Percentiles rank a stretch among this genome's conserved stretches.
phyloP scores from a whole-genome alignment of 2,888 invertebrate species.

The Ennomos fuscantarius region DNA sequence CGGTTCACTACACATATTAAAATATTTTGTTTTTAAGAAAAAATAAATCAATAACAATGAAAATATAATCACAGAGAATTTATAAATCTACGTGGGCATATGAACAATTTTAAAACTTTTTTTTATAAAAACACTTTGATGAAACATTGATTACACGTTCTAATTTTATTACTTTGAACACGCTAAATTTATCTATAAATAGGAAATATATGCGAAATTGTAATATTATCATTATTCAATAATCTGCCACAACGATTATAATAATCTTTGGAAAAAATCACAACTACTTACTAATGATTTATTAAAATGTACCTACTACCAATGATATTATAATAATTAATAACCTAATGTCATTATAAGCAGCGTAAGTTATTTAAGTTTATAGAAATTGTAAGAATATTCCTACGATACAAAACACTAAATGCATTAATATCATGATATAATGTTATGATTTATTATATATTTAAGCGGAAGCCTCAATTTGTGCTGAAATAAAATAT shows the following conservation, averaged over 20 bases:
- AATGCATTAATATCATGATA: slow-evolving; percentile 26
- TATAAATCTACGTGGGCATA: slow-evolving; percentile 69
- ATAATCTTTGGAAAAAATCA: slow-evolving; percentile 21
- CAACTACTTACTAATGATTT: slow-evolving; percentile 18
- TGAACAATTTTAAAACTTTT: slow-evolving; percentile 69
- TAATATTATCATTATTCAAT: background rate
- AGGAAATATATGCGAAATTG: slow-evolving; percentile 1
- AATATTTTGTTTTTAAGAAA: too few relatives aligned
- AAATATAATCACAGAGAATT: background rate
- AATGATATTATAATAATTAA: too few relatives aligned
- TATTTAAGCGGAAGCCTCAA: background rate
- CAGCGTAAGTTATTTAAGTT: background rate
- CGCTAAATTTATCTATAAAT: slow-evolving; percentile 34
- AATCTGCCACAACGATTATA: slow-evolving; percentile 3
- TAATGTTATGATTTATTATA: background rate
- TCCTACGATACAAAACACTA: background rate
- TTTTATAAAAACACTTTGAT: slow-evolving; percentile 73
- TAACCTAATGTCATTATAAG: background rate
- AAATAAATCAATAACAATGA: slow-evolving; percentile 22
- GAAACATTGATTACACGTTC: slow-evolving; percentile 27
- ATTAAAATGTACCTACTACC: too few relatives aligned
- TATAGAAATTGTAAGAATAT: slow-evolving; percentile 3
- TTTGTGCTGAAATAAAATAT: background rate
- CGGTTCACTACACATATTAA: slow-evolving; percentile 40
- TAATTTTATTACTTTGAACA: slow-evolving; percentile 38